These are phyloP conservation scores for Drosophila ambigua DNA, from an alignment of 1,140 invertebrate genomes.

Conservation along the genomic window DNA sequence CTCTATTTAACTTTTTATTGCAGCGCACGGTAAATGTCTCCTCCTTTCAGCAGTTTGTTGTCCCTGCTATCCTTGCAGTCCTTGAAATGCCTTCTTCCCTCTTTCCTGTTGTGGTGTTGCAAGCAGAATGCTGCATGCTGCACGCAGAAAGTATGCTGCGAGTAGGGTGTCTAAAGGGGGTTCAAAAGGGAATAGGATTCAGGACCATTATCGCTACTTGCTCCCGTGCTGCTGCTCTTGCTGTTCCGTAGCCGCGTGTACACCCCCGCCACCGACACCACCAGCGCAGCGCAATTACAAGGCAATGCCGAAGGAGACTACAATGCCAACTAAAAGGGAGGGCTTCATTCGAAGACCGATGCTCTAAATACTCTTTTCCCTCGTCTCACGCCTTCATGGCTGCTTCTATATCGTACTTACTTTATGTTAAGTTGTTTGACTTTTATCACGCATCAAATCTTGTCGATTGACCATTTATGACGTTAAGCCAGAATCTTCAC, in stretches of 20 bases:
- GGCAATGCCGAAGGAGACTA: constrained; percentile 17
- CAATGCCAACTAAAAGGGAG: background rate
- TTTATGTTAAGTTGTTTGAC: too few relatives aligned
- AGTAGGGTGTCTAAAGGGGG: background rate
- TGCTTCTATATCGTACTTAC: too few relatives aligned
- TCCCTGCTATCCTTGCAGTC: constrained; percentile 8
- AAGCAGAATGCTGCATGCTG: too few relatives aligned
- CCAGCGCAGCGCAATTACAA: constrained; percentile 60
- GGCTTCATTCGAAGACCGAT: background rate
- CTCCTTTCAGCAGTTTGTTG: constrained; percentile 6
- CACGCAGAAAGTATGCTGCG: too few relatives aligned
- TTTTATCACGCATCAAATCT: too few relatives aligned
- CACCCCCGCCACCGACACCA: constrained; percentile 5
- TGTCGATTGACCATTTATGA: too few relatives aligned
- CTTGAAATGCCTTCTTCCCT: too few relatives aligned
- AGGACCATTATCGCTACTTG: constrained; percentile 18
- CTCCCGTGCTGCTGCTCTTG: too few relatives aligned
- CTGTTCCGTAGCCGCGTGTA: background rate
- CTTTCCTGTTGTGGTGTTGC: too few relatives aligned
- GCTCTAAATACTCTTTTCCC: background rate
- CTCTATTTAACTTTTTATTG: constrained; percentile 24
- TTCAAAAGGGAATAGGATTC: background rate
- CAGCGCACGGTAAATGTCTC: constrained; percentile 15
- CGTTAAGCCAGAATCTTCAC: too few relatives aligned
- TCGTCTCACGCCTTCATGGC: too few relatives aligned